These are phyloP conservation scores for Neuroterus valhalla DNA, from an alignment of 1,140 invertebrate species.

Conservation along the genomic window DNA sequence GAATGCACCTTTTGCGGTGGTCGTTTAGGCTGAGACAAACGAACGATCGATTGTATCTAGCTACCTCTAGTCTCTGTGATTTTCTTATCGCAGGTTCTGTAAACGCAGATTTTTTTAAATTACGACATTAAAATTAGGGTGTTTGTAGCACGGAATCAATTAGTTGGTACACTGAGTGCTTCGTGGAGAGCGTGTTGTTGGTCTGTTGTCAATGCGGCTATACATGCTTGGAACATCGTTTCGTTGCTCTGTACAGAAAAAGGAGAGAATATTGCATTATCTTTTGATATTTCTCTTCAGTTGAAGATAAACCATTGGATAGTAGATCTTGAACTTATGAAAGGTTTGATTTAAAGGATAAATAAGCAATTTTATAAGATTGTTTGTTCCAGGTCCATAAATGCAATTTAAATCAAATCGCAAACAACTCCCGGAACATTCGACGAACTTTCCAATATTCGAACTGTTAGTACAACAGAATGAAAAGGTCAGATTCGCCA, in stretches of 20 bases:
- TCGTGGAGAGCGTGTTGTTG: conserved; percentile 88
- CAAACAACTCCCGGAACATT: conserved; percentile 60
- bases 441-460: conserved; percentile 47
- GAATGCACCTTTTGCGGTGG: conserved; percentile 32
- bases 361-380: not conserved
- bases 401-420: conserved; percentile 38
- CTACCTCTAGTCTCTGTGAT: conserved; percentile 66
- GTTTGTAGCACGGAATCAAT: conserved; percentile 45
- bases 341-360: no score
- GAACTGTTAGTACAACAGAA: conserved; percentile 60
- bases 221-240: conserved; percentile 88
- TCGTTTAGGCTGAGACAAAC: conserved; percentile 55
- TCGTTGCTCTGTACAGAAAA: conserved; percentile 79
- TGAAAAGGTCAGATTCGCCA: conserved; percentile 42
- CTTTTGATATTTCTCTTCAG: no score
- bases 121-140: conserved; percentile 55
- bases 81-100: conserved; percentile 52
- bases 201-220: conserved; percentile 83
- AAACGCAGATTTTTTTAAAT: conserved; percentile 54
- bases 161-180: conserved; percentile 73
- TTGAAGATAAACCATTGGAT: no score
- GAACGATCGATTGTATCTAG: conserved; percentile 56
- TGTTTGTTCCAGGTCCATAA: conserved; percentile 59
- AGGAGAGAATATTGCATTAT: conserved; percentile 30
- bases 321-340: no score